phyloP scores from a whole-genome alignment of 2,113 vertebrate species.

The Reinhardtius hippoglossoides region DNA sequence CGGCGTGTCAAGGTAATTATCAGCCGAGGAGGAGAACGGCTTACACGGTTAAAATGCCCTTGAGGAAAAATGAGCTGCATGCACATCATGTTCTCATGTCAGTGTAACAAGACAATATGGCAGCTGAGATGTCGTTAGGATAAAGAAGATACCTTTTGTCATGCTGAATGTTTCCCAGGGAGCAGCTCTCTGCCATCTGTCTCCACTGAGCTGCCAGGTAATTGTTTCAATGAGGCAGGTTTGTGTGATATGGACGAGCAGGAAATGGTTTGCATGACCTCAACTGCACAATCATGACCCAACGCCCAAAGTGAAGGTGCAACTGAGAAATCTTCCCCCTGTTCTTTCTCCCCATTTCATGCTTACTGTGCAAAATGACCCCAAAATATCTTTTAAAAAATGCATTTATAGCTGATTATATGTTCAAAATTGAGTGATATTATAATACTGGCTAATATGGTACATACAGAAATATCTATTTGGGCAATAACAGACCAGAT shows the following conservation, averaged over 20 bases:
- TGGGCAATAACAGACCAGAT: neutral
- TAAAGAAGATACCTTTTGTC: neutral
- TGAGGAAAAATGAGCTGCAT: slow-evolving; percentile 19
- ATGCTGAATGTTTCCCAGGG: slow-evolving; percentile 9
- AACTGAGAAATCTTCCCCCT: neutral
- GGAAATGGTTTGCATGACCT: neutral
- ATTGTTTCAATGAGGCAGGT: slow-evolving; percentile 31
- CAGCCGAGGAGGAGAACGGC: slow-evolving; percentile 7
- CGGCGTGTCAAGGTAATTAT: slow-evolving; percentile 25
- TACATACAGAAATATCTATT: neutral
- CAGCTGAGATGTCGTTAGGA: slow-evolving; percentile 21
- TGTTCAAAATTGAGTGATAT: neutral
- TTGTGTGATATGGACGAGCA: slow-evolving; percentile 27
- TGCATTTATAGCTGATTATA: too few species aligned
- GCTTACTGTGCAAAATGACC: too few species aligned
- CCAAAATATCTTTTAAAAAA: too few species aligned
- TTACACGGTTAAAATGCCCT: slow-evolving; percentile 26
- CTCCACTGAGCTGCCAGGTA: slow-evolving; percentile 9
- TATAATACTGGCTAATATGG: neutral
- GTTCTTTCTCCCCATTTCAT: too few species aligned
- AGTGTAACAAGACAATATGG: slow-evolving; percentile 21
- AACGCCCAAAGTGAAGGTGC: neutral
- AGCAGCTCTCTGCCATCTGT: slow-evolving; percentile 48
- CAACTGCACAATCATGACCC: slow-evolving; percentile 12
- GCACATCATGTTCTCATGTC: slow-evolving; percentile 13